These are phyloP conservation scores for Erebia ligea DNA, from an alignment of 2,888 invertebrate genomes.

Conservation along the genomic window DNA sequence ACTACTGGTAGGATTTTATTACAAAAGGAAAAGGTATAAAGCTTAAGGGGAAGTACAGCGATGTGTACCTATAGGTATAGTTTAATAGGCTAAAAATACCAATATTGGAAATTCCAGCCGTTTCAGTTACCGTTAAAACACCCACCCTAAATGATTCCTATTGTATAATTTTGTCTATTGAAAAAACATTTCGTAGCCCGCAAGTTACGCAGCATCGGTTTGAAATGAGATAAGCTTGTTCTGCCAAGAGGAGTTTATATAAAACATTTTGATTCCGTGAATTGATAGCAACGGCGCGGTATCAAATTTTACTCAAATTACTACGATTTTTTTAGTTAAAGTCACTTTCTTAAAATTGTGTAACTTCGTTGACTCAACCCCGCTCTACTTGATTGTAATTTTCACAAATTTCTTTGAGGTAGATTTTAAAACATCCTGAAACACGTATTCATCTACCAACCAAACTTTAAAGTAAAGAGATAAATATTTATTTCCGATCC, in stretches of 20 bases:
- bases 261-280: neutral
- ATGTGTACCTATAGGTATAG: no score
- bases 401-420: no score
- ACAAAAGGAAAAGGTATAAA: no score
- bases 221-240: constrained; percentile 13
- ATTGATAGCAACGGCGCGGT: neutral
- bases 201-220: neutral
- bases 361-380: no score
- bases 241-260: neutral
- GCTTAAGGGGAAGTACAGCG: no score
- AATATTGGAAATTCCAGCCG: neutral
- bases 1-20: no score
- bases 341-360: neutral
- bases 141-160: neutral
- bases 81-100: neutral
- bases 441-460: no score
- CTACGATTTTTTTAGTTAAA: neutral
- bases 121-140: neutral
- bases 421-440: no score
- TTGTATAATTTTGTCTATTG: neutral
- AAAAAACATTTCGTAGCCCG: neutral
- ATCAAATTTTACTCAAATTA: neutral
- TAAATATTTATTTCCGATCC: no score
- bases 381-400: no score
- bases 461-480: no score